These are phyloP conservation scores for Tychaedon coryphoeus DNA, from an alignment of 2,113 vertebrate species.

Conservation along the genomic window DNA sequence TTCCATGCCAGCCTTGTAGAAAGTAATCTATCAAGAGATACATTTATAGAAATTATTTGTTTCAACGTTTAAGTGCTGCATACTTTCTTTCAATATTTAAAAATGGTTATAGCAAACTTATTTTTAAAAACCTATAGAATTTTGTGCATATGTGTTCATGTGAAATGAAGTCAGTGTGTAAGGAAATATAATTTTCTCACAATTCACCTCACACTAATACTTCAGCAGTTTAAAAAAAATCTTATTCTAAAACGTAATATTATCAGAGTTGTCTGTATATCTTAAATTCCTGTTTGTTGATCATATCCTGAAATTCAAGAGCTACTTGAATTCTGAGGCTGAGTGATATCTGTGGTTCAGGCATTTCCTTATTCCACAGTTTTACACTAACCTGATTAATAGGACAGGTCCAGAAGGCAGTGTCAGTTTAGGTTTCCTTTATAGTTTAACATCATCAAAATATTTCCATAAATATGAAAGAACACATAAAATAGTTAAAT, in stretches of 20 bases:
- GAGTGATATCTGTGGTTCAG: neutral
- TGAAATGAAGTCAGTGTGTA: conserved; percentile 15
- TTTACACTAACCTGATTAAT: conserved; percentile 50
- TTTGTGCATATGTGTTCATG: neutral
- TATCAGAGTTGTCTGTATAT: conserved; percentile 10
- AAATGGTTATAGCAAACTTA: conserved; percentile 22
- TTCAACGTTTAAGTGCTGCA: conserved; percentile 46
- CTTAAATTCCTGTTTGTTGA: conserved; percentile 51
- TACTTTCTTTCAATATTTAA: conserved; percentile 45
- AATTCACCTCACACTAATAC: conserved; percentile 2
- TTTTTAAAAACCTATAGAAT: conserved; percentile 30
- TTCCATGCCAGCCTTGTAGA: conserved; percentile 40
- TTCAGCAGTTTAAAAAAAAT: conserved; percentile 26
- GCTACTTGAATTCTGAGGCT: neutral
- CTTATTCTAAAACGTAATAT: conserved; percentile 39
- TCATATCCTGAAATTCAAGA: conserved; percentile 48
- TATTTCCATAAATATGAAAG: neutral
- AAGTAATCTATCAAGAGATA: conserved; percentile 44
- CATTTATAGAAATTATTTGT: conserved; percentile 61
- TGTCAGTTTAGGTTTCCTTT: conserved; percentile 33
- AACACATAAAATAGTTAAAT: neutral
- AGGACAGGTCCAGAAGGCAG: conserved; percentile 19
- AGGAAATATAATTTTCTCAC: conserved; percentile 50
- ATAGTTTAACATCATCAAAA: conserved; percentile 21
- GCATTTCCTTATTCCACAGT: conserved; percentile 51